A percentile compares a stretch with the other conserved stretches of the same genome.
Conservation (phyloP, 1,140 invertebrate genomes). For the Hesperophylax magnus region DNA sequence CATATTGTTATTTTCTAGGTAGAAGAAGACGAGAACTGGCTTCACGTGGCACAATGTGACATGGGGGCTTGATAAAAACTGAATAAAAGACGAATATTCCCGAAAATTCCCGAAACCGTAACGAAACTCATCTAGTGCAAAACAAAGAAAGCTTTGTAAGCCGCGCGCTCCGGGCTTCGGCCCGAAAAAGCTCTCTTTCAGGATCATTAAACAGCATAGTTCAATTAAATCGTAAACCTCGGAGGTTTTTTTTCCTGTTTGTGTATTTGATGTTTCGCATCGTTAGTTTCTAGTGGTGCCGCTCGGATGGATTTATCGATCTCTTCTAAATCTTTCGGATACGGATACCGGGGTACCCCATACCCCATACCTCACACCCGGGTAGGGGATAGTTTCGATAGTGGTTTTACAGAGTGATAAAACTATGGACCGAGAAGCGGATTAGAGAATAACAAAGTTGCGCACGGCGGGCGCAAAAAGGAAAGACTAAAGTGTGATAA, state of each 20-base stretch:
- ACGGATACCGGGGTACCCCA: background rate
- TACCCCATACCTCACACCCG: background rate
- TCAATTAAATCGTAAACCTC: constrained; percentile 42
- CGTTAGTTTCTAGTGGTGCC: constrained; percentile 37
- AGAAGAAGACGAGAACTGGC: no score
- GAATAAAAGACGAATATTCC: no score
- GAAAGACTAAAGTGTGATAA: background rate
- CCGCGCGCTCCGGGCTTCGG: constrained; percentile 1
- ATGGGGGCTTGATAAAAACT: no score
- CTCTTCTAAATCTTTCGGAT: constrained; percentile 30
- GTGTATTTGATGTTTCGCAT: constrained; percentile 41
- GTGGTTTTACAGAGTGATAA: constrained; percentile 25
- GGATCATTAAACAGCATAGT: constrained; percentile 37
- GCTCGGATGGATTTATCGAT: constrained; percentile 35
- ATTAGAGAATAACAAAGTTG: constrained; percentile 18
- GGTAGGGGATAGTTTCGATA: background rate
- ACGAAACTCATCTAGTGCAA: background rate
- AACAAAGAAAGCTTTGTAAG: background rate
- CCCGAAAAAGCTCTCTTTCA: constrained; percentile 29
- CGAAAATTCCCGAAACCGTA: background rate
- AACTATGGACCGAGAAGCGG: constrained; percentile 13
- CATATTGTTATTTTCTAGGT: no score
- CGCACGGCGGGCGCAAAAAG: background rate
- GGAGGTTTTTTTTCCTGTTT: constrained; percentile 31
- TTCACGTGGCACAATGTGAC: no score